Base-by-base conservation (phyloP, 2,113 vertebrate species). In the Cinclus cinclus region DNA sequence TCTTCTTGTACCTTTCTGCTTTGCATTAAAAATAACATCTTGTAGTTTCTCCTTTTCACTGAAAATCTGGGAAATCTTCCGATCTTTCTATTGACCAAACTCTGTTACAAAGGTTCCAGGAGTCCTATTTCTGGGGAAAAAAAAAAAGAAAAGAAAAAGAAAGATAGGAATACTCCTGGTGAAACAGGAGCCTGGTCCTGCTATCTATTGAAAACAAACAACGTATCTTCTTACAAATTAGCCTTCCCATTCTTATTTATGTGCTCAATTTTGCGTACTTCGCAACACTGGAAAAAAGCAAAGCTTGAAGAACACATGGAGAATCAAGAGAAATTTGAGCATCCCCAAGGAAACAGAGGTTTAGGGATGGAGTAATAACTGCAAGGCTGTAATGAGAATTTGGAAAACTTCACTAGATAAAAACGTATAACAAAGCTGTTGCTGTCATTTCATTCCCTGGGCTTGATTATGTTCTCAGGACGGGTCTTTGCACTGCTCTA, bases 151-250 rank as follows among this genome's bases (percentile, higher is more conserved):
- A 12, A 63, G 35, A 41, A 47, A 56, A 11, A 18, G 42, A n/a
- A 17, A 12, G 35, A 37, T 37, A 63, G 17, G 15, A 85, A 70
- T 81, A 62, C 42, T 92, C 39, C 31, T 80, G 60, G 52, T 83
- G 92, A 92, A 96, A 93, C 86, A 95, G 80, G 90, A 96, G 88
- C 30, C 80, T 58, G 35, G 73, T 50, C 64, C 86, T 27, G 13
- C 58, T 88, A 94, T 94, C 91, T 96, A 58, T 79, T 94, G 35
- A 95, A 94, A 96, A 93, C 64, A 96, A 96, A 93, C 93, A 96
- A 80, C 1, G 2, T 90, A 67, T 96, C 92, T 75, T 25, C 90
- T 96, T 95, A 96, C 95, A 92, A 93, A 93, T 2, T 47, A 92
- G 31, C 87, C n/a, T 73, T 90, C 70, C 44, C 84, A 46, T 87